phyloP scores from a whole-genome alignment of 2,113 vertebrate species.

The Cinclus mexicanus region DNA sequence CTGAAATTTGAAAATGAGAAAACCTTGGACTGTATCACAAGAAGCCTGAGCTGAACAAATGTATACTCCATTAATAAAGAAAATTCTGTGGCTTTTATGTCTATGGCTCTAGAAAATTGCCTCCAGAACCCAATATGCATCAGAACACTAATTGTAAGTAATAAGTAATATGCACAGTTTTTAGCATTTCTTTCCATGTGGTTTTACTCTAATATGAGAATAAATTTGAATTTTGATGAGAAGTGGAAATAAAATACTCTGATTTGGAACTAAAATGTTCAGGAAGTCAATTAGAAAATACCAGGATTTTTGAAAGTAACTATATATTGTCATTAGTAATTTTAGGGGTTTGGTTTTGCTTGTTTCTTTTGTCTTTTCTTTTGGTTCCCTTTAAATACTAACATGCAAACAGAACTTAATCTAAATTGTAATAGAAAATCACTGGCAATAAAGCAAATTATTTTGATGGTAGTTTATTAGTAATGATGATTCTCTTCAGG shows the following conservation, averaged over 20 bases:
- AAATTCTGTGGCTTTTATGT: background rate
- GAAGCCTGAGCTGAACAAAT: conserved; percentile 13
- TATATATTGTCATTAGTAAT: background rate
- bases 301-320: background rate
- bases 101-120: background rate
- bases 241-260: background rate
- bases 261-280: background rate
- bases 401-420: background rate
- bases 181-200: background rate
- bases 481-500: background rate
- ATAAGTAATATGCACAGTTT: background rate
- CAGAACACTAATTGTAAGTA: background rate
- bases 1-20: background rate
- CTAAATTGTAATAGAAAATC: background rate
- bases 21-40: conserved; percentile 59
- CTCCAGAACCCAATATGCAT: background rate
- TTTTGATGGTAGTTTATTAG: background rate
- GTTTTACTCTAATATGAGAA: background rate
- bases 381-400: background rate
- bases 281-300: background rate
- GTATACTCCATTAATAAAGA: background rate
- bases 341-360: background rate
- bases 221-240: background rate
- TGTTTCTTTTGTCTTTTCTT: background rate
- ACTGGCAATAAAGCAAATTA: background rate